Evolutionary conservation across 1,140 invertebrate genomes (phyloP).

Genomic region (Dendrolimus kikuchii): DNA sequence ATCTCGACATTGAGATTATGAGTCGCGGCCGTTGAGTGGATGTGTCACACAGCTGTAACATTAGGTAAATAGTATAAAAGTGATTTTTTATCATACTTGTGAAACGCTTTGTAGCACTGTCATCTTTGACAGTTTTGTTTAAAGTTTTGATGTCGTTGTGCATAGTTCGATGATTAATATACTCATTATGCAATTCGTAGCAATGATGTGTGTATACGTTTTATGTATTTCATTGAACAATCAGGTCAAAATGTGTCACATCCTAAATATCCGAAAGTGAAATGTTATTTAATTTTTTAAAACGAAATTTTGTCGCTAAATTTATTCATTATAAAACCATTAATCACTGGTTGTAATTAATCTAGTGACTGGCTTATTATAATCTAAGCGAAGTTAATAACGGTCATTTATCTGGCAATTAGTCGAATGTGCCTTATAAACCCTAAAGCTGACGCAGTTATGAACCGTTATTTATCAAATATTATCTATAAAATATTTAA

Average conservation of each 20-base stretch:
- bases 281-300: conserved; percentile 6
- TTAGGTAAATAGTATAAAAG: conserved; percentile 2
- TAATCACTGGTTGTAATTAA: conserved; percentile 24
- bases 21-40: conserved; percentile 21
- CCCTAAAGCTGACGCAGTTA: conserved; percentile 4
- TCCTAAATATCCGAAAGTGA: background rate
- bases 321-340: conserved; percentile 18
- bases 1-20: conserved; percentile 57
- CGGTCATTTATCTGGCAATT: conserved; percentile 26
- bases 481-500: background rate
- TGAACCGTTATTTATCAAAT: conserved; percentile 1
- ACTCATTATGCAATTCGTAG: background rate
- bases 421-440: conserved; percentile 25
- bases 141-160: too few species aligned
- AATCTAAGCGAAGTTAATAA: conserved; percentile 22
- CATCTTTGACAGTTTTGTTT: too few species aligned
- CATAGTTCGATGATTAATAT: background rate
- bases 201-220: conserved; percentile 1
- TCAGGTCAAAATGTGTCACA: background rate
- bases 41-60: conserved; percentile 31
- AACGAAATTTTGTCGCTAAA: conserved; percentile 7
- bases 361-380: conserved; percentile 20
- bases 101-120: too few species aligned
- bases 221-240: background rate
- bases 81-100: too few species aligned